Evolutionary conservation across 2,797 vertebrate species (phyloP), one percentile per base, ranked within the genome.

Genomic region (Microchirus variegatus): DNA sequence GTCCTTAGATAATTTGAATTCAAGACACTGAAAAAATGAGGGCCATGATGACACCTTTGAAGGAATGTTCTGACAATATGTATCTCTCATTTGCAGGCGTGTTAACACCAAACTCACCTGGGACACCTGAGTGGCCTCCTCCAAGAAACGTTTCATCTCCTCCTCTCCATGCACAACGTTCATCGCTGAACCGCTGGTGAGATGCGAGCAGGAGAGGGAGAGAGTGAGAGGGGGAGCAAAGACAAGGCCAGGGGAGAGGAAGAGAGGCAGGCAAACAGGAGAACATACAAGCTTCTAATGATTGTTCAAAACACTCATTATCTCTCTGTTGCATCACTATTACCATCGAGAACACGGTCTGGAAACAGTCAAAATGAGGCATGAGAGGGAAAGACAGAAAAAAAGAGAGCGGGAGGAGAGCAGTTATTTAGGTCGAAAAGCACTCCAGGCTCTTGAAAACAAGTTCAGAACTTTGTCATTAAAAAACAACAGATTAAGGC

Each of bases 131-230:
- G 95, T 88, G 50, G 97, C 97, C 89, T 98, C 96, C 73, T 95
- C 94, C 77, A 99, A 88, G 80, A 99, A 98, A n/a, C 87, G 94
- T 86, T 96, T 97, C 94, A 98, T 96, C 84, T 99, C 97, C 35
- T 95, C 94, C 47, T 97, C 95, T 35, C 93, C 93, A 19, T 95
- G 93, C 1, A 78, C 96, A 4, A 98, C 95, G 3, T 97, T 98
- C 96, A 98, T 98, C 14, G 96, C 97, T 41, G 96, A 98, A 14
- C 96, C 97, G 71, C 97, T 99, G 76, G 57, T 68, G 74, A 79
- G 56, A 77, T 35, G 53, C 37, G 57, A 64, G 52, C 45, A 46
- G 68, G 16, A 67, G 45, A 48, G 41, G 26, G 52, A 26, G n/a
- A 59, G 45, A 43, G 40, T 35, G 51, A 42, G 46, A 9, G 41